Evolutionary conservation across 2,888 invertebrate genomes (phyloP).

Genomic region (Apamea crenata): DNA sequence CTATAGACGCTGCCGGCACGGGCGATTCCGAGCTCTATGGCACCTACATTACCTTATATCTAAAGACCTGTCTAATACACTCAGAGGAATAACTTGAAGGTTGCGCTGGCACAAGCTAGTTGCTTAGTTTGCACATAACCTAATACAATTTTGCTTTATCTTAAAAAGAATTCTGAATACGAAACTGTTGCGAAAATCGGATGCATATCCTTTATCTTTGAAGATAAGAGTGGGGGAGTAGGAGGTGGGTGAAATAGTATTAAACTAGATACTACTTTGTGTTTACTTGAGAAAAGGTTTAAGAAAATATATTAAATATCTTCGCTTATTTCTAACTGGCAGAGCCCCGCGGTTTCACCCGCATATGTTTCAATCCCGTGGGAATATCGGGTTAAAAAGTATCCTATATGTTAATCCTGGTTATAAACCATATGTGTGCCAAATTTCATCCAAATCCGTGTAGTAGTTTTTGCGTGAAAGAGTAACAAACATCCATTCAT

Average conservation of each 20-base stretch:
- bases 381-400: too few species aligned
- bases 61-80: conserved; percentile 49
- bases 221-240: conserved; percentile 5
- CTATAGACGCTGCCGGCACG: too few species aligned
- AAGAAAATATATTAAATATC: neutral
- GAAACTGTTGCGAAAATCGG: conserved; percentile 11
- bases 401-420: too few species aligned
- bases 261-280: conserved; percentile 4
- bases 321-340: conserved; percentile 3
- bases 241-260: neutral
- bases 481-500: too few species aligned
- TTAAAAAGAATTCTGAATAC: conserved; percentile 32
- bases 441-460: too few species aligned
- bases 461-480: too few species aligned
- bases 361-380: too few species aligned
- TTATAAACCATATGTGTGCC: too few species aligned
- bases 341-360: too few species aligned
- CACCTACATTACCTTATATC: conserved; percentile 30
- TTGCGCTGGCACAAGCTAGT: conserved; percentile 3
- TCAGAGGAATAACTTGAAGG: conserved; percentile 32
- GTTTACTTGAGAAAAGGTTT: conserved; percentile 10
- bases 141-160: conserved; percentile 28
- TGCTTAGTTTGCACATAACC: conserved; percentile 19
- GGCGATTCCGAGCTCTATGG: neutral
- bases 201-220: conserved; percentile 11